These are phyloP conservation scores for Cataglyphis rosenhaueri DNA, from an alignment of 2,888 invertebrate species.

Conservation along the genomic window DNA sequence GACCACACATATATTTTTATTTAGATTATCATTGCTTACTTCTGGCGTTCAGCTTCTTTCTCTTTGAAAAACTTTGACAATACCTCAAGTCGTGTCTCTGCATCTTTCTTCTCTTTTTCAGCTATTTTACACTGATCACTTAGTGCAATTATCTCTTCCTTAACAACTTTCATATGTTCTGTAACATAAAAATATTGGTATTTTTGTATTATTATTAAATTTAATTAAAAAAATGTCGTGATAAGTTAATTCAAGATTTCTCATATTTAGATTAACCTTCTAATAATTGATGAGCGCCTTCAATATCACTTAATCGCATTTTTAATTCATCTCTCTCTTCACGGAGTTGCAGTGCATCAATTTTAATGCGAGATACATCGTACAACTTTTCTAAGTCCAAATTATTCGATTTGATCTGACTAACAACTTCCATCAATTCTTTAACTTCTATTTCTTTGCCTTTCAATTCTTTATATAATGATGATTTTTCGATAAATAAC, in stretches of 20 bases:
- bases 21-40: constrained; percentile 87
- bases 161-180: constrained; percentile 85
- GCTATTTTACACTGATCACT: constrained; percentile 88
- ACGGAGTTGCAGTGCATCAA: constrained; percentile 87
- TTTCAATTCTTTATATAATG: constrained; percentile 78
- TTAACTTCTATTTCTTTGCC: constrained; percentile 80
- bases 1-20: not conserved
- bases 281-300: constrained; percentile 84
- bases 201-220: constrained; percentile 8
- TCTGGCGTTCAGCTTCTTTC: constrained; percentile 94
- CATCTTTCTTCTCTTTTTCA: constrained; percentile 91
- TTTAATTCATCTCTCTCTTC: constrained; percentile 86
- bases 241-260: constrained; percentile 4
- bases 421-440: constrained; percentile 80
- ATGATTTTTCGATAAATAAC: constrained; percentile 76
- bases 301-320: constrained; percentile 82
- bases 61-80: constrained; percentile 96
- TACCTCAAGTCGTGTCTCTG: constrained; percentile 93
- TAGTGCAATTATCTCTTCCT: constrained; percentile 87
- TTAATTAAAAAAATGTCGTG: constrained; percentile 21
- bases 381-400: constrained; percentile 86
- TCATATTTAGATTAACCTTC: constrained; percentile 77
- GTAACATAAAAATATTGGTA: constrained; percentile 66
- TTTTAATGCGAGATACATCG: constrained; percentile 87
- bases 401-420: constrained; percentile 78